Conservation (phyloP, 2,888 invertebrate species). For the Lepidocyrtinus sp. region DNA sequence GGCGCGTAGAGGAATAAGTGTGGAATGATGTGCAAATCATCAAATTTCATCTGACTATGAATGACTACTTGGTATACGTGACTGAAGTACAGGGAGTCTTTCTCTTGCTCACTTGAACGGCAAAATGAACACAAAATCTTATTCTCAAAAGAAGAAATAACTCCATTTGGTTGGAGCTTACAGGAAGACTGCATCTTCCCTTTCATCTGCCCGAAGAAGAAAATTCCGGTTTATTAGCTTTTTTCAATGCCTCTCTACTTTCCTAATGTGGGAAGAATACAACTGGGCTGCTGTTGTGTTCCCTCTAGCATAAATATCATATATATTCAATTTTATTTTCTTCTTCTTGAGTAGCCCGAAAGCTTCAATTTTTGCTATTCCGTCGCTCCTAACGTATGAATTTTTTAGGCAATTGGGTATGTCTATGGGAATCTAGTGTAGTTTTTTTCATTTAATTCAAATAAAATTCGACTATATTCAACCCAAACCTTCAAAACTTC, state of each 20-base stretch:
- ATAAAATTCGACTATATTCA: too few species aligned
- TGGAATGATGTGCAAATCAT: slow-evolving; percentile 27
- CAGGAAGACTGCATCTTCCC: background rate
- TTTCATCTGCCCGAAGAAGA: slow-evolving; percentile 39
- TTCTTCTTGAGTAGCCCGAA: background rate
- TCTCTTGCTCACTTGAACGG: slow-evolving; percentile 5
- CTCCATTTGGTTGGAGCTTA: background rate
- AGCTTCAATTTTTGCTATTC: too few species aligned
- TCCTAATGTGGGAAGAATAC: slow-evolving; percentile 2
- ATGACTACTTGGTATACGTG: slow-evolving; percentile 3
- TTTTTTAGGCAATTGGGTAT: too few species aligned
- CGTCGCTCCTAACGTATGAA: too few species aligned
- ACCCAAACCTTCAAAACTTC: too few species aligned
- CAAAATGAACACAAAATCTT: slow-evolving; percentile 12
- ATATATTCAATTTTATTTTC: slow-evolving; percentile 17
- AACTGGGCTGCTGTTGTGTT: background rate
- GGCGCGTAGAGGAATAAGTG: background rate
- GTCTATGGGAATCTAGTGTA: too few species aligned
- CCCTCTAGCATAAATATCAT: background rate
- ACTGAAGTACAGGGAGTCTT: background rate
- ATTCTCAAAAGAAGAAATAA: background rate
- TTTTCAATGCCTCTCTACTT: slow-evolving; percentile 36
- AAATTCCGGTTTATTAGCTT: slow-evolving; percentile 57
- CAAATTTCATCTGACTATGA: slow-evolving; percentile 25
- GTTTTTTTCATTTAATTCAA: too few species aligned